Evolutionary conservation across 2,888 invertebrate genomes (phyloP).

Genomic region (Boloria euphrosyne): DNA sequence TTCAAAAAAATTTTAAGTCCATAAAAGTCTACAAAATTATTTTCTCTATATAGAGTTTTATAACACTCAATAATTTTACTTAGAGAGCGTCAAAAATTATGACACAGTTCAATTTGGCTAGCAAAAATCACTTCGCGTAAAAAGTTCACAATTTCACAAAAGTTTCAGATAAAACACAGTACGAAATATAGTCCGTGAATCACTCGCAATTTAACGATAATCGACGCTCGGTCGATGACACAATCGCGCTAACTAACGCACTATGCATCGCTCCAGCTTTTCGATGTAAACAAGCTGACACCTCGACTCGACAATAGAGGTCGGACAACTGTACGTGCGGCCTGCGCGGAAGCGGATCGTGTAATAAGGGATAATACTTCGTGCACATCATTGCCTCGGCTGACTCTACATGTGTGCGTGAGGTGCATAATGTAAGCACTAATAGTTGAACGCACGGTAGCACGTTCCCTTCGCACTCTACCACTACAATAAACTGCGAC

Average conservation of each 20-base stretch:
- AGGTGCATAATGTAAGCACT: constrained; percentile 76
- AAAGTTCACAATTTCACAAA: constrained; percentile 72
- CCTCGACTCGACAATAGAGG: constrained; percentile 69
- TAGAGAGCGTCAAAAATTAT: constrained; percentile 41
- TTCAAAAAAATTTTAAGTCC: constrained; percentile 41
- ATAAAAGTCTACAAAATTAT: constrained; percentile 46
- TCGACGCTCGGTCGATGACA: constrained; percentile 74
- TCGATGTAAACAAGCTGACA: constrained; percentile 78
- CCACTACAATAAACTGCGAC: constrained; percentile 74
- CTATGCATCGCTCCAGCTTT: constrained; percentile 68
- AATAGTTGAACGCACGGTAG: constrained; percentile 82
- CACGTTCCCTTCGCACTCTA: constrained; percentile 79
- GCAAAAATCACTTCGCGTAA: constrained; percentile 57
- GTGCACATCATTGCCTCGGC: constrained; percentile 80
- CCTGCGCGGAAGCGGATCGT: constrained; percentile 74
- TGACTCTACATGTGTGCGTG: constrained; percentile 63
- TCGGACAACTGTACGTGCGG: constrained; percentile 72
- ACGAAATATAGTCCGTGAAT: constrained; percentile 68
- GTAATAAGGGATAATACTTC: constrained; percentile 80
- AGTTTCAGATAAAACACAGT: constrained; percentile 62
- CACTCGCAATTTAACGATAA: constrained; percentile 71
- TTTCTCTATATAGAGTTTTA: constrained; percentile 55
- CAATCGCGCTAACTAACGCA: constrained; percentile 74
- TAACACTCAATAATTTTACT: constrained; percentile 57
- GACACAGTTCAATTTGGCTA: constrained; percentile 64